Base-by-base conservation (phyloP, 1,140 invertebrate genomes). In the Eurosta solidaginis region DNA sequence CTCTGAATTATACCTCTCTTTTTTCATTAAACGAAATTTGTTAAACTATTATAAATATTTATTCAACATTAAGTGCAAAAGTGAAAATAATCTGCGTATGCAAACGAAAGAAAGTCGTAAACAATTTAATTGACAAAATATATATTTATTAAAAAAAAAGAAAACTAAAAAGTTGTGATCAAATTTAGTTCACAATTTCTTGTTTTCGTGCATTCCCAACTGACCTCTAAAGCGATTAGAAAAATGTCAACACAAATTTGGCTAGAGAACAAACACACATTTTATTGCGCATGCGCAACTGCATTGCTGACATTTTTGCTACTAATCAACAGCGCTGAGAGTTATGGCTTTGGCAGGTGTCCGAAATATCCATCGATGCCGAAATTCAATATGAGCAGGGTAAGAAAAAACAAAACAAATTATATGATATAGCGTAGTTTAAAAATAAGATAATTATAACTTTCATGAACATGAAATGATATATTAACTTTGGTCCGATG, bases 381-480 rank as follows among this genome's bases (percentile, higher is more conserved):
- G 33, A 88, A 92, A 85, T 92, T 92, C 81, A 90, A 92, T 81
- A 89, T 91, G 79, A 89, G 86, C 76, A 88, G 85, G 84, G 92
- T 92, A 84, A 91, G 89, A 89, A 73, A 5, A 3, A 36, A 20
- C 76, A 68, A 27, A 36, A 77, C 27, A 20, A 40, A 9, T 5
- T 54, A 27, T 6, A 1, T 3, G 14, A 3, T n/a, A n/a, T n/a
- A n/a, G n/a, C n/a, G n/a, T n/a, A n/a, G n/a, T n/a, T n/a, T n/a
- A n/a, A n/a, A n/a, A n/a, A n/a, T n/a, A n/a, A n/a, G n/a, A n/a
- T n/a, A n/a, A n/a, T n/a, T n/a, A n/a, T n/a, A n/a, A n/a, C n/a
- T n/a, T n/a, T n/a, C n/a, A n/a, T n/a, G n/a, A n/a, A n/a, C n/a
- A n/a, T n/a, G n/a, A n/a, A n/a, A n/a, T n/a, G n/a, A n/a, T n/a